Percentiles rank a stretch among this genome's conserved stretches.
phyloP scores from a whole-genome alignment of 2,888 invertebrate species.

The Agrochola macilenta region DNA sequence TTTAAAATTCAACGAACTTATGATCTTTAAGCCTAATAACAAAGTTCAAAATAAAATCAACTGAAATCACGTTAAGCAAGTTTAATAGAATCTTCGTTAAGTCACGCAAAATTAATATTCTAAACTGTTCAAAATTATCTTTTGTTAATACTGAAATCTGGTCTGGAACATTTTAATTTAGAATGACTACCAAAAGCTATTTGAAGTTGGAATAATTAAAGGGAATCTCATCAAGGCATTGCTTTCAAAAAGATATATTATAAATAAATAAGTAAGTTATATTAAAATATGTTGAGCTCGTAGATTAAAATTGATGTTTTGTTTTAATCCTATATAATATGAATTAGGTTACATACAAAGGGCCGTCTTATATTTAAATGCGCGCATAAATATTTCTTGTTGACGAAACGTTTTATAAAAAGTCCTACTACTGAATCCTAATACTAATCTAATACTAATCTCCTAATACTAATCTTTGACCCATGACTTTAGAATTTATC shows the following conservation, averaged over 20 bases:
- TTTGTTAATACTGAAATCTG: slow-evolving; percentile 39
- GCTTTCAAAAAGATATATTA: slow-evolving; percentile 7
- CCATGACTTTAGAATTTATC: no score
- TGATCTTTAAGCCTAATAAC: slow-evolving; percentile 1
- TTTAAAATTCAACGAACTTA: slow-evolving; percentile 6
- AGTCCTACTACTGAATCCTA: no score
- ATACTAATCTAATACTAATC: no score
- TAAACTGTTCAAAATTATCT: slow-evolving; percentile 34
- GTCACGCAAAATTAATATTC: slow-evolving; percentile 41
- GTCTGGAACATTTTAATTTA: slow-evolving; percentile 37
- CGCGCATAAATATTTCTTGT: no score
- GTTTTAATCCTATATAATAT: slow-evolving; percentile 17
- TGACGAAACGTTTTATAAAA: no score
- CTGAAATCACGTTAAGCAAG: slow-evolving; percentile 34
- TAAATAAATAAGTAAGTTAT: slow-evolving; percentile 14
- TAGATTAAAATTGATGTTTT: slow-evolving; percentile 14
- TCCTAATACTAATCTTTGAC: no score
- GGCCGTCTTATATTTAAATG: not conserved
- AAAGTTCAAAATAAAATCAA: slow-evolving; percentile 27
- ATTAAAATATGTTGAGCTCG: slow-evolving; percentile 21
- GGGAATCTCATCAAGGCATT: slow-evolving; percentile 36
- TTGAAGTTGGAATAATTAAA: slow-evolving; percentile 53
- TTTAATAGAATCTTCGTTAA: slow-evolving; percentile 45
- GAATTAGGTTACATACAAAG: not conserved
- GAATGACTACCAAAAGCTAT: slow-evolving; percentile 40